Evolutionary conservation across 2,888 invertebrate genomes (phyloP).

Genomic region (Agonopterix subpropinquella): DNA sequence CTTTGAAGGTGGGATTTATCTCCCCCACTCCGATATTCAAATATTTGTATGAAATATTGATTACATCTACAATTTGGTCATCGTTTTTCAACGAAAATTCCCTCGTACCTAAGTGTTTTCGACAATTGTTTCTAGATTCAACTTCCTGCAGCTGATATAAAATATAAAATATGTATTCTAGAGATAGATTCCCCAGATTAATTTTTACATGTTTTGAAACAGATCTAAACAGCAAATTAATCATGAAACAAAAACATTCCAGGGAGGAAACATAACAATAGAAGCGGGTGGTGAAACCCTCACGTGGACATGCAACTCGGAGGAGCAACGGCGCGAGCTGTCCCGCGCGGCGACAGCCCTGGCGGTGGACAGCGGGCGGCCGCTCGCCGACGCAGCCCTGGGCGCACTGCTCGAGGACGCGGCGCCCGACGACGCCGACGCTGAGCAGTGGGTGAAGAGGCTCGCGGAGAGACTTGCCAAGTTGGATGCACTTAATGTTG

Average conservation of each 20-base stretch:
- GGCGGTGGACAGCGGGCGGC: constrained; percentile 82
- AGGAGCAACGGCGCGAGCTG: constrained; percentile 16
- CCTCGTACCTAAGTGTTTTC: too few species aligned
- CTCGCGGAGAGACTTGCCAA: constrained; percentile 90
- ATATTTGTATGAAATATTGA: too few species aligned
- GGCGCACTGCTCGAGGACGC: constrained; percentile 87
- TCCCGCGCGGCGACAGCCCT: constrained; percentile 64
- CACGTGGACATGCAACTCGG: constrained; percentile 19
- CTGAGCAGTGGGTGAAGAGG: constrained; percentile 80
- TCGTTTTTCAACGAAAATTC: too few species aligned
- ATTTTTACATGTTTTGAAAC: too few species aligned
- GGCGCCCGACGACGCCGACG: constrained; percentile 91
- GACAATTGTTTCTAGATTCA: too few species aligned
- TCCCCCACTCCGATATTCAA: too few species aligned
- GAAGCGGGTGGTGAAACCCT: constrained; percentile 26
- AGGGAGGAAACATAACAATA: constrained; percentile 21
- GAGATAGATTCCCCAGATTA: too few species aligned
- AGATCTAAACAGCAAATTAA: too few species aligned
- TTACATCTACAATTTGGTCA: too few species aligned
- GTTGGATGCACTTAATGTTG: constrained; percentile 80
- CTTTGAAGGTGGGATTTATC: too few species aligned
- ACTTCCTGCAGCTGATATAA: too few species aligned
- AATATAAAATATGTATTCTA: too few species aligned
- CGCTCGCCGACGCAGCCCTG: constrained; percentile 83
- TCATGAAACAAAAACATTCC: neutral